Evolutionary conservation across 2,888 invertebrate genomes (phyloP).

Genomic region (Meloe dianella): DNA sequence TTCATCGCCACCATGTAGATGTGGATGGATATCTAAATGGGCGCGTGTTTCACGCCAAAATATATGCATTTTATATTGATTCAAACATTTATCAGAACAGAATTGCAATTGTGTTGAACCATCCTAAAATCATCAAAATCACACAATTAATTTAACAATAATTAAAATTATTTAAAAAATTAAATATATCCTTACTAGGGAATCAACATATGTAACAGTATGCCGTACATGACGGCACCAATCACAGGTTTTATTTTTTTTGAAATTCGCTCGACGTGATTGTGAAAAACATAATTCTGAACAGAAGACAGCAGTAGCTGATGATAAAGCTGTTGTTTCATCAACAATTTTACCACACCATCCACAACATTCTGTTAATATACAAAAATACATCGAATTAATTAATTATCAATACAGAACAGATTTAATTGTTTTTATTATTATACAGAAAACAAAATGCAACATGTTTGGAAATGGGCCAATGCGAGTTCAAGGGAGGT

Average conservation of each 20-base stretch:
- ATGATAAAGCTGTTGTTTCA: slow-evolving; percentile 61
- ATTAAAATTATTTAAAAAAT: slow-evolving; percentile 15
- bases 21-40: slow-evolving; percentile 84
- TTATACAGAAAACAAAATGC: slow-evolving; percentile 7
- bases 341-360: slow-evolving; percentile 77
- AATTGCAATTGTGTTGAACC: slow-evolving; percentile 91
- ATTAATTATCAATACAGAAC: no score
- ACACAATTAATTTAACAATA: background rate
- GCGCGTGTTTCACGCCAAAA: slow-evolving; percentile 94
- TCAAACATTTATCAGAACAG: slow-evolving; percentile 90
- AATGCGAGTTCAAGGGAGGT: slow-evolving; percentile 9
- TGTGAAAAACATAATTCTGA: slow-evolving; percentile 91
- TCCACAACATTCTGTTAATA: slow-evolving; percentile 68
- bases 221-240: slow-evolving; percentile 92
- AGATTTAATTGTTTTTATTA: no score
- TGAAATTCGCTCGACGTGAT: slow-evolving; percentile 87
- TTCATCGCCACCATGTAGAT: slow-evolving; percentile 63
- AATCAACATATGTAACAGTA: slow-evolving; percentile 90
- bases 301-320: slow-evolving; percentile 68
- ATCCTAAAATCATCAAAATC: slow-evolving; percentile 65
- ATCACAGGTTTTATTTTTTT: slow-evolving; percentile 89
- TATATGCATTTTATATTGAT: slow-evolving; percentile 97
- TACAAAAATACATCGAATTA: background rate
- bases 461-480: slow-evolving; percentile 6
- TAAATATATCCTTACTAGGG: slow-evolving; percentile 66